Percentiles rank a stretch among this genome's conserved stretches.
Conservation (phyloP, 2,797 vertebrate genomes). For the Kryptolebias ocellatus region DNA sequence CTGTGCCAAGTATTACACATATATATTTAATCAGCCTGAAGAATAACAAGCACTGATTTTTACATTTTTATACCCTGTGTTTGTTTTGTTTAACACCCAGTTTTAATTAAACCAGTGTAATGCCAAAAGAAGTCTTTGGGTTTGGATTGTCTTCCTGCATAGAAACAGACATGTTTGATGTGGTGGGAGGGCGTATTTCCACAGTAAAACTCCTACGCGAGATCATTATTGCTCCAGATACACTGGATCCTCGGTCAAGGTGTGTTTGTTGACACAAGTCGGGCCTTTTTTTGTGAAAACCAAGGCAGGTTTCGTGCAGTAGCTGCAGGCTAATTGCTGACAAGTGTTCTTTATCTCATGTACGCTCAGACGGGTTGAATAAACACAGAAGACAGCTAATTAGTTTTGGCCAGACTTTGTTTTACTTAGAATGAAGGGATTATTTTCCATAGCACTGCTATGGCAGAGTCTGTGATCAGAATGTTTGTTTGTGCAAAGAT, state of each 20-base stretch:
- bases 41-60: too few species aligned
- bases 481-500: slow-evolving; percentile 41
- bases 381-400: slow-evolving; percentile 48
- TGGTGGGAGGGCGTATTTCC: slow-evolving; percentile 12
- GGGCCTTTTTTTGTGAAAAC: slow-evolving; percentile 35
- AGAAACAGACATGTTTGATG: slow-evolving; percentile 19
- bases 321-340: slow-evolving; percentile 56
- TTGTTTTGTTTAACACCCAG: too few species aligned
- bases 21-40: background rate
- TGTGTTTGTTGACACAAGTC: slow-evolving; percentile 25
- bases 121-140: too few species aligned
- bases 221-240: slow-evolving; percentile 19
- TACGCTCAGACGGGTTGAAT: slow-evolving; percentile 16
- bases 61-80: too few species aligned
- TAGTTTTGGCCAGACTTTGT: slow-evolving; percentile 52
- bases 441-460: slow-evolving; percentile 40
- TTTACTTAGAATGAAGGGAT: slow-evolving; percentile 58
- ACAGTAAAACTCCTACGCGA: slow-evolving; percentile 21
- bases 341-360: slow-evolving; percentile 45
- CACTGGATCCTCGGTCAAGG: slow-evolving; percentile 9
- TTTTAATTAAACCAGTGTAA: too few species aligned
- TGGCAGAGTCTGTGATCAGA: slow-evolving; percentile 16
- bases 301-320: slow-evolving; percentile 31
- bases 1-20: background rate
- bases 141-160: background rate